Evolutionary conservation across 2,113 vertebrate species (phyloP).

Genomic region (Charadrius vociferus): DNA sequence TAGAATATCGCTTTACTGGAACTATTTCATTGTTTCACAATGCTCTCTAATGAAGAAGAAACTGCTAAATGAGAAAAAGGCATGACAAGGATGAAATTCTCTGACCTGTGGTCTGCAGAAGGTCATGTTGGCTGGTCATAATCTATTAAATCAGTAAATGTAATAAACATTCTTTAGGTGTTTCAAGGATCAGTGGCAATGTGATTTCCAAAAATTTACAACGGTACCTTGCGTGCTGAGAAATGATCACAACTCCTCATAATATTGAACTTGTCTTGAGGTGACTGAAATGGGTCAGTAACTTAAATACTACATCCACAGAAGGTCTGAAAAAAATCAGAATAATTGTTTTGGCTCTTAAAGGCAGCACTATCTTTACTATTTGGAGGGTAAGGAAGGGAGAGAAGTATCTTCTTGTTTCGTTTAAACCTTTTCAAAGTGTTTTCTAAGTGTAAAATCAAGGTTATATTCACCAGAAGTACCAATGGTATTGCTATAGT

Average conservation of each 20-base stretch:
- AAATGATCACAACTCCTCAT: neutral
- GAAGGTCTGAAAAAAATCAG: neutral
- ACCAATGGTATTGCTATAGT: neutral
- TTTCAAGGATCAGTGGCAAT: conserved; percentile 48
- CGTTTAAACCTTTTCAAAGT: neutral
- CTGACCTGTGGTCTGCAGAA: conserved; percentile 9
- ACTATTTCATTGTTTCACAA: neutral
- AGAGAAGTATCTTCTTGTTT: neutral
- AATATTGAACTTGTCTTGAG: conserved; percentile 28
- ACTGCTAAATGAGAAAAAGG: neutral
- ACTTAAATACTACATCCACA: neutral
- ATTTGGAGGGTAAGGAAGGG: neutral
- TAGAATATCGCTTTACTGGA: neutral
- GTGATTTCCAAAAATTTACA: conserved; percentile 38
- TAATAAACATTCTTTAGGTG: neutral
- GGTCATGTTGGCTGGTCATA: neutral
- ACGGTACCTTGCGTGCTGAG: neutral
- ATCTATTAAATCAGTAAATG: conserved; percentile 33
- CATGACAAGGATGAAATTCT: conserved; percentile 19
- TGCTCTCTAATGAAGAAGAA: neutral
- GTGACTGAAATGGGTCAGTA: conserved; percentile 4
- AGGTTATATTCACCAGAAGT: neutral
- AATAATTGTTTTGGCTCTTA: neutral
- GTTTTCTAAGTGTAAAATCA: neutral
- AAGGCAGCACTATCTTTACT: neutral